Conservation (phyloP, 2,797 vertebrate genomes). For the Sebastolobus alascanus region DNA sequence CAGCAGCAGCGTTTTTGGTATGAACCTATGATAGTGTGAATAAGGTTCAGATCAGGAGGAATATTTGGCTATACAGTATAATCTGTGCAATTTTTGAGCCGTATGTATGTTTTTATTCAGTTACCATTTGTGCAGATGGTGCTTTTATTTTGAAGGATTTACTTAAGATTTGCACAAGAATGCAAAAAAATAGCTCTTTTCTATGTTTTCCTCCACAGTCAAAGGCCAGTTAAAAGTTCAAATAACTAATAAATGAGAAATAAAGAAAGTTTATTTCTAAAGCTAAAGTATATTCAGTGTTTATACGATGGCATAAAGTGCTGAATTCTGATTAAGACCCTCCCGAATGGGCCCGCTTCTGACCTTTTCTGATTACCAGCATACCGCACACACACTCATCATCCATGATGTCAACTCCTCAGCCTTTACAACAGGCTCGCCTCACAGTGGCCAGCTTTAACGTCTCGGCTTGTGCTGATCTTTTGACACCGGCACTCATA, state of each 20-base stretch:
- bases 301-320: not conserved
- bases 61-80: not conserved
- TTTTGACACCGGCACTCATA: conserved; percentile 55
- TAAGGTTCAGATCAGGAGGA: not conserved
- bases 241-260: not conserved
- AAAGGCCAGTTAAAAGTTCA: not conserved
- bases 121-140: not conserved
- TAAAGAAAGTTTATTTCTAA: not conserved
- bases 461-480: conserved; percentile 53
- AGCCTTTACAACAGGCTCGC: conserved; percentile 16
- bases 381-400: not conserved
- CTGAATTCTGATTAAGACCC: conserved; percentile 19
- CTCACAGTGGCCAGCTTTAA: conserved; percentile 32
- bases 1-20: not conserved
- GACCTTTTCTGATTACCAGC: conserved; percentile 40
- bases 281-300: not conserved
- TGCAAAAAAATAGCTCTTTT: too few relatives aligned
- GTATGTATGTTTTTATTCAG: not conserved
- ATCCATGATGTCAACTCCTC: conserved; percentile 26
- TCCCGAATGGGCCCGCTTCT: not conserved
- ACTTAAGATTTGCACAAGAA: not conserved
- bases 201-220: not conserved
- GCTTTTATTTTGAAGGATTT: conserved; percentile 24
- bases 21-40: not conserved
- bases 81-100: not conserved